phyloP scores from a whole-genome alignment of 2,888 invertebrate species.

The Adelognathus sp. region DNA sequence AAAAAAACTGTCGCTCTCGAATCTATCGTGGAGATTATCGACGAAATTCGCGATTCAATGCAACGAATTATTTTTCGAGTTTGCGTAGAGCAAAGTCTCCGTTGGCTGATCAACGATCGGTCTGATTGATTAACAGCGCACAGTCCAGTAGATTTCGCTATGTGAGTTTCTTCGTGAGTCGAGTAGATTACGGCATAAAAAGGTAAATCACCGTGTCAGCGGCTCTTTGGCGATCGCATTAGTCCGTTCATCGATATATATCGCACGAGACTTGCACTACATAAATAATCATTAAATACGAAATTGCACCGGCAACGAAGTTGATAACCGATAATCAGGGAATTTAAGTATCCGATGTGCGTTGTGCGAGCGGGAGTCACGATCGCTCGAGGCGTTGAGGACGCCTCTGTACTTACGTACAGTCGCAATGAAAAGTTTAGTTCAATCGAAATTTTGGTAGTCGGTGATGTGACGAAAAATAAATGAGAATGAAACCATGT shows the following conservation, averaged over 20 bases:
- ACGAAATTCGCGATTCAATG: not conserved
- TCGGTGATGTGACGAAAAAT: too few species aligned
- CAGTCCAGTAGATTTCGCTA: not conserved
- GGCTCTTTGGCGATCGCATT: conserved; percentile 25
- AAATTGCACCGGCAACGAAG: conserved; percentile 43
- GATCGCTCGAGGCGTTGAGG: conserved; percentile 27
- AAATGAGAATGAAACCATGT: too few species aligned
- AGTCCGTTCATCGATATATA: conserved; percentile 39
- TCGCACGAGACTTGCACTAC: conserved; percentile 10
- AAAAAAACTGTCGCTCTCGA: conserved; percentile 28
- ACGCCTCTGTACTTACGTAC: too few species aligned
- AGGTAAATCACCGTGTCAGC: conserved; percentile 34
- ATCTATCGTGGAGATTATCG: too few species aligned
- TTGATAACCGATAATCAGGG: conserved; percentile 55
- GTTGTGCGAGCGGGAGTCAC: not conserved
- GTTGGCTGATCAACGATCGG: not conserved
- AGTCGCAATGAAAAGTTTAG: too few species aligned
- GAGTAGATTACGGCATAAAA: conserved; percentile 1
- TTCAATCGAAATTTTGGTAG: too few species aligned
- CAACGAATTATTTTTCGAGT: not conserved
- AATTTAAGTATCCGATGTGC: conserved; percentile 42
- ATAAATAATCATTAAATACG: conserved; percentile 54
- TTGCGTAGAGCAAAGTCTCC: not conserved
- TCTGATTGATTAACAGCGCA: not conserved
- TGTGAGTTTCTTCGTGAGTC: not conserved